Base-by-base conservation (phyloP, 2,113 vertebrate species). In the Ailurus styani region DNA sequence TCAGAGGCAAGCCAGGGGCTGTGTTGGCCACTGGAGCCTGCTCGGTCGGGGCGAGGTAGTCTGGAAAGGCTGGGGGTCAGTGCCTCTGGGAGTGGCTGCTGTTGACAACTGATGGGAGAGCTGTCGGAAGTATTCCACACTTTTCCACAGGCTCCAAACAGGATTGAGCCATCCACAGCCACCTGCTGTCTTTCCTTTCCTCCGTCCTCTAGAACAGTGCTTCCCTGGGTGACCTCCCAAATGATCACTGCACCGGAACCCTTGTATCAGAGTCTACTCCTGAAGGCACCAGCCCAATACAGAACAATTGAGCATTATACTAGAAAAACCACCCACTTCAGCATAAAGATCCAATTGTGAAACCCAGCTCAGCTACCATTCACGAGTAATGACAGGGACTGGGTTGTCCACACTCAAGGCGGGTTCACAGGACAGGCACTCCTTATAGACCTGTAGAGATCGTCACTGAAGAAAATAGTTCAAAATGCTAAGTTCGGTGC, bases 121-220 rank as follows among this genome's bases (percentile, higher is more conserved):
- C 18, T 25, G 25, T n/a, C 1, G 15, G 57, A 37, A 13, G 25
- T 7, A 8, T 0, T 5, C 50, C 47, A 31, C 50, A 8, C 20
- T 15, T 25, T 8, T 34, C 31, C 8, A 3, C 57, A 54, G 21
- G n/a, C 40, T 31, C 14, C 5, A 27, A 5, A 50, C 1, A 13
- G 66, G 12, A 25, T 6, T 1, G 25, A 64, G 64, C 18, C 3
- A 0, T 25, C 3, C 34, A 0, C 31, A 27, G 14, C 0, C 13
- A 29, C 34, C 31, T 50, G 0, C 0, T 25, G 10, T 5, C 34
- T 62, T 60, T 1, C 37, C 8, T 27, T 29, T 0, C 21, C 5
- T 21, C 29, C 25, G 2, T 29, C 0, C 4, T 27, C 14, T 57
- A 81, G 14, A 50, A 42, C 8, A 3, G 31, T 29, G 55, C n/a